Base-by-base conservation (phyloP, 2,113 vertebrate species). In the Saguinus imperator region DNA sequence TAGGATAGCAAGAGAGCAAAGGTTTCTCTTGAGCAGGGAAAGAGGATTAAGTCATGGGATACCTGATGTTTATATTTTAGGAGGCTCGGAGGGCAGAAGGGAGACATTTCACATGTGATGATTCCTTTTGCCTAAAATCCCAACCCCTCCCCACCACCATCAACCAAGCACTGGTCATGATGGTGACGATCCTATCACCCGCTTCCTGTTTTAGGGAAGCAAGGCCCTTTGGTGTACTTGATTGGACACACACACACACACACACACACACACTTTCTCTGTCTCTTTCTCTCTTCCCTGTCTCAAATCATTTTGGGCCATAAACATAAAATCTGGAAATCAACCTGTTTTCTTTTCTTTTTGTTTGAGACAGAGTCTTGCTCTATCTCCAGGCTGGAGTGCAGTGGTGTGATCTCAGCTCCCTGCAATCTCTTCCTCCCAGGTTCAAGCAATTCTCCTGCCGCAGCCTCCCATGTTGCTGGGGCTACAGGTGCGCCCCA, bases 121-220 rank as follows among this genome's bases (percentile, higher is more conserved):
- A 73, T 91, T 55, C 8, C 35, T 55, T 83, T 25, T 27, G 21
- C 86, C 61, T 72, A 18, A 48, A 16, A 58, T 89, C 37, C 25
- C 29, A 48, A 64, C 4, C 12, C 45, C 23, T 5, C 13, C 10
- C 1, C 12, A 1, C 10, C 0, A 14, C 25, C 5, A 1, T 27
- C 1, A 57, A 55, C 18, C 40, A 85, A 7, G 40, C 9, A 32
- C 61, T 20, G 14, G 37, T 3, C n/a, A 55, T 55, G 27, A 2
- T 35, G 27, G 55, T 55, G 23, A 3, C 29, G 27, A 21, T 75
- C 16, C 87, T 23, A 1, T 72, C n/a, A 27, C 4, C 17, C 8
- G 11, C 20, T 81, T 29, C 50, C 40, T 32, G 40, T 75, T 80
- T 37, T 32, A 91, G 70, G 35, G 58, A 29, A 58, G 32, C 75